phyloP scores from a whole-genome alignment of 2,888 invertebrate species.

The Nemoura dubitans region DNA sequence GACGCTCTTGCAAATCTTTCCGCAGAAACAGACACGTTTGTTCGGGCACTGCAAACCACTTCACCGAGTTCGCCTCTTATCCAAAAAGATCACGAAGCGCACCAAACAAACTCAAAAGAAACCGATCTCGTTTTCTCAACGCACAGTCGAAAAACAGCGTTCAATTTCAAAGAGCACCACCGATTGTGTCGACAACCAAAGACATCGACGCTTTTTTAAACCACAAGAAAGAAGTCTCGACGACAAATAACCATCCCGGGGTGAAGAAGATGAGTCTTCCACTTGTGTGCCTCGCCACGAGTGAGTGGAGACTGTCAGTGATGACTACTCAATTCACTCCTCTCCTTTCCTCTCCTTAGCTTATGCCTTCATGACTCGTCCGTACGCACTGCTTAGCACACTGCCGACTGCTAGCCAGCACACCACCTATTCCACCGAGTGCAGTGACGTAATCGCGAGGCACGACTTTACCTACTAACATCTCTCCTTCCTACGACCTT shows the following conservation, averaged over 20 bases:
- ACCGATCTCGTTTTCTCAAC: neutral
- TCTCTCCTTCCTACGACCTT: slow-evolving; percentile 40
- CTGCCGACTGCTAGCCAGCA: neutral
- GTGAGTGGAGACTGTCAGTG: slow-evolving; percentile 22
- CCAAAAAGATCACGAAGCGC: neutral
- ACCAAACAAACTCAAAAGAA: neutral
- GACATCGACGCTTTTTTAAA: neutral
- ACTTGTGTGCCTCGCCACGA: slow-evolving; percentile 25
- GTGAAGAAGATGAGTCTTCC: slow-evolving; percentile 8
- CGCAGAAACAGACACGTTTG: neutral
- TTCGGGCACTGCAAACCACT: neutral
- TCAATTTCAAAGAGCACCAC: neutral
- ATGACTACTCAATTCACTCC: neutral
- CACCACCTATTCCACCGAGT: neutral
- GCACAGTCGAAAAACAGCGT: neutral
- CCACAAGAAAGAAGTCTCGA: neutral
- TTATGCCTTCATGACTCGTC: neutral
- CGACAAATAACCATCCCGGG: neutral
- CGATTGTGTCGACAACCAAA: neutral
- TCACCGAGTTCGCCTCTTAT: neutral
- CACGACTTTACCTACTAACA: slow-evolving; percentile 41
- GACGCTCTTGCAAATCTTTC: neutral
- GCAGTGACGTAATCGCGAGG: slow-evolving; percentile 19
- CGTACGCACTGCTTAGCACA: neutral
- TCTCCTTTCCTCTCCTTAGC: neutral